A percentile compares a stretch with the other conserved stretches of the same genome.
Conservation (phyloP, 1,140 invertebrate species). For the Drosophila obscura region DNA sequence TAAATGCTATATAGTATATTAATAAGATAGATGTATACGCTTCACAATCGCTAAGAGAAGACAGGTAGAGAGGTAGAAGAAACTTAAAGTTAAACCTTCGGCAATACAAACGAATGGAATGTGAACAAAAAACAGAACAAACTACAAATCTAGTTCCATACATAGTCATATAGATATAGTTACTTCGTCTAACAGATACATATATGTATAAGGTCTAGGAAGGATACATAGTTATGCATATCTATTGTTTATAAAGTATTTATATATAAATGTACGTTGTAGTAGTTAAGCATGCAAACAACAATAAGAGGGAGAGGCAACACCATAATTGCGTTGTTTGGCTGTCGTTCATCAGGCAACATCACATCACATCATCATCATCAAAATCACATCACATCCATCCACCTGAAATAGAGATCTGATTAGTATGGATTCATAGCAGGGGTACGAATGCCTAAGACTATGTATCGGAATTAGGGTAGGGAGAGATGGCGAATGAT, state of each 20-base stretch:
- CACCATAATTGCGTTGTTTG: conserved; percentile 59
- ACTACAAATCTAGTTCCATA: conserved; percentile 53
- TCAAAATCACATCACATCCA: conserved; percentile 64
- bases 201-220: conserved; percentile 49
- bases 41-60: conserved; percentile 36
- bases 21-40: conserved; percentile 22
- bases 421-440: conserved; percentile 75
- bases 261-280: conserved; percentile 35
- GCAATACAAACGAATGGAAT: conserved; percentile 43
- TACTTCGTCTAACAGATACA: conserved; percentile 46
- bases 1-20: conserved; percentile 43
- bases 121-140: conserved; percentile 27
- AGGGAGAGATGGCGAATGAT: background rate
- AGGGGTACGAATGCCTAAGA: conserved; percentile 17
- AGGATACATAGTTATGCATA: conserved; percentile 61
- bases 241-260: conserved; percentile 52
- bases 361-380: conserved; percentile 50
- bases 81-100: conserved; percentile 51
- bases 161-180: conserved; percentile 44
- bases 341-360: conserved; percentile 52
- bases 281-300: conserved; percentile 81
- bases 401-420: conserved; percentile 81
- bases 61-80: conserved; percentile 1
- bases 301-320: conserved; percentile 72
- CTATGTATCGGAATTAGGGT: conserved; percentile 1